phyloP scores from a whole-genome alignment of 1,140 invertebrate species.

The Nylanderia fulva region DNA sequence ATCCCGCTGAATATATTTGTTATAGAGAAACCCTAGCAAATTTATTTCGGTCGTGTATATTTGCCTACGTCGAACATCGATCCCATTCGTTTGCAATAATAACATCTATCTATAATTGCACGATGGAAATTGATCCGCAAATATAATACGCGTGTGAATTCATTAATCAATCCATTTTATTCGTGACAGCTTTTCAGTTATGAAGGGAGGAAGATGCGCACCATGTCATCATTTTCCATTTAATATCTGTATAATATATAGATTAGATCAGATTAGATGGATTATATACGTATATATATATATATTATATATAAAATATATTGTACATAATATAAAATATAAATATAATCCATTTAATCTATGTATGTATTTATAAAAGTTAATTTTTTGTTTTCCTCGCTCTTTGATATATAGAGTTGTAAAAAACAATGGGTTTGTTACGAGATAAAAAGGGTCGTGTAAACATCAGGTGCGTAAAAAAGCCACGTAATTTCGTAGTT shows the following conservation, averaged over 20 bases:
- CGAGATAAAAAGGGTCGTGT: not conserved
- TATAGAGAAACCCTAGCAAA: not conserved
- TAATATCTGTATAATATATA: not conserved
- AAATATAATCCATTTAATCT: too few relatives aligned
- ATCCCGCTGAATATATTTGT: not conserved
- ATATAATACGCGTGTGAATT: not conserved
- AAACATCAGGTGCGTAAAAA: not conserved
- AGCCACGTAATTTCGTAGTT: constrained; percentile 38
- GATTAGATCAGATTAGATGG: too few relatives aligned
- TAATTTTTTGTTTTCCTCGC: not conserved
- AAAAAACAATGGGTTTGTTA: not conserved
- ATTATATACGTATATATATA: too few relatives aligned
- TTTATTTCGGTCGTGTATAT: constrained; percentile 13
- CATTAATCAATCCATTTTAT: not conserved
- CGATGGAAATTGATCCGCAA: constrained; percentile 12
- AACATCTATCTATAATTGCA: constrained; percentile 15
- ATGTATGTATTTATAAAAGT: not conserved
- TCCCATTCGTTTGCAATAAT: not conserved
- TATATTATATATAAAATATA: too few relatives aligned
- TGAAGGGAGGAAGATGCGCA: not conserved
- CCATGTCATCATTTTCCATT: not conserved
- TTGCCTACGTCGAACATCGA: not conserved
- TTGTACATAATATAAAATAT: too few relatives aligned
- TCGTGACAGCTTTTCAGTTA: not conserved
- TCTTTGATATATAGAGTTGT: not conserved